Base-by-base conservation (phyloP, 37 sponge, comb jelly and placozoan species). In the Agelas oroides region DNA sequence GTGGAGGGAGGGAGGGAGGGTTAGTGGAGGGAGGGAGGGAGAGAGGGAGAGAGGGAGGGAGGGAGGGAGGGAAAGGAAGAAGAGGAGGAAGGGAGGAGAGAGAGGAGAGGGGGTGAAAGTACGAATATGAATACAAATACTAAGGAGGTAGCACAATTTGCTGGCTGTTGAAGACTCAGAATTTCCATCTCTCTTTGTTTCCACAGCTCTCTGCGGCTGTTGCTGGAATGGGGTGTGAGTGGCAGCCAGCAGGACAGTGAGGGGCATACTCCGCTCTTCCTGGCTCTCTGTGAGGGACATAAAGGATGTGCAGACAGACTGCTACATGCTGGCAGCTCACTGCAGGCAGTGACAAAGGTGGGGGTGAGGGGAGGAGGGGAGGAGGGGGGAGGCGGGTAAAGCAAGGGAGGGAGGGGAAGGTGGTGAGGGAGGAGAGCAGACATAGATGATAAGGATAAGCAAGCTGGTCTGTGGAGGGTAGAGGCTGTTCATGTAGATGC, bases 241-340 rank as follows among this genome's bases (percentile, higher is more conserved):
- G 39, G 52, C 1, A 55, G 59, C 33, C 37, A 31, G 1, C n/a
- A 11, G 35, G 90, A 89, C 46, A 30, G 1, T 17, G 73, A 84
- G 30, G 90, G 79, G 8, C 66, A 72, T 40, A 78, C 65, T 14
- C 73, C 84, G 53, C 73, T 89, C 64, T 77, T 74, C 58, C 57
- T 78, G 66, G 78, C 90, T 15, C 59, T 83, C 30, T 55, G 55
- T 5, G 64, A 53, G 3, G 84, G 90, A 12, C 79, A 77, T 36
- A 35, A 31, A 11, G 66, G 34, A 20, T 72, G 73, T 78, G 78
- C 59, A 14, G 6, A 77, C 16, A 38, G 23, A 15, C 65, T 89
- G 33, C 27, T 89, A 11, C 38, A 77, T 5, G 80, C 65, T 24
- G 71, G 77, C 5, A 36, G 41, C 0, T 38, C 53, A 0, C 65